A percentile compares a stretch with the other conserved stretches of the same genome.
Conservation (phyloP, 2,797 vertebrate species). For the Chelonia mydas region DNA sequence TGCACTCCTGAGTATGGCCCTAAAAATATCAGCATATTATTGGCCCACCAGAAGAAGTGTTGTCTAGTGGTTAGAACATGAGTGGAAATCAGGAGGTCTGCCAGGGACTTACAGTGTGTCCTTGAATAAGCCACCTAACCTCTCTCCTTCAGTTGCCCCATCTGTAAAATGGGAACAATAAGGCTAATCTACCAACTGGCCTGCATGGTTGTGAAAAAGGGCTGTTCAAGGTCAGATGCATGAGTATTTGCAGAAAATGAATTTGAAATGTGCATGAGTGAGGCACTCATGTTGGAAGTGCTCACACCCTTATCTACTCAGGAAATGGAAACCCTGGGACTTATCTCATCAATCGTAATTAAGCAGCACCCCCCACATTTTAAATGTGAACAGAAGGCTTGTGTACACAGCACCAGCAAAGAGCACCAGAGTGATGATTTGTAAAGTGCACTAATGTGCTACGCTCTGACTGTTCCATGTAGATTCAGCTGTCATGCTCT, state of each 20-base stretch:
- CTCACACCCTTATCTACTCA: background rate
- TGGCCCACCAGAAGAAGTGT: background rate
- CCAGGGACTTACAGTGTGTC: background rate
- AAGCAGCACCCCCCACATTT: background rate
- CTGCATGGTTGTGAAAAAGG: background rate
- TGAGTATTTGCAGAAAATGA: background rate
- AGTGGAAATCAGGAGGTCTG: background rate
- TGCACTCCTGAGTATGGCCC: background rate
- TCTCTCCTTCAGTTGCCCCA: accelerated
- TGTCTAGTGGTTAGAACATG: background rate
- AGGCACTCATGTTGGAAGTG: background rate
- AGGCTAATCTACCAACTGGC: background rate
- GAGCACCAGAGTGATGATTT: background rate
- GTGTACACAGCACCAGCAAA: background rate
- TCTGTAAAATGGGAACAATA: background rate
- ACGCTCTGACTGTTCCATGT: background rate
- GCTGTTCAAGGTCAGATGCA: background rate
- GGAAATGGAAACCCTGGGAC: background rate
- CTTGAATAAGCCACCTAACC: background rate
- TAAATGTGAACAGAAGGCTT: background rate
- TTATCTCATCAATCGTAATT: background rate
- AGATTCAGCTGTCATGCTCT: background rate
- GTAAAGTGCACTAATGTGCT: background rate
- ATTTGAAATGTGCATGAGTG: background rate
- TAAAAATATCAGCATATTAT: background rate